Percentiles rank a stretch among this genome's conserved stretches.
phyloP scores from a whole-genome alignment of 2,113 vertebrate species.

The Forbesichthys agassizii region DNA sequence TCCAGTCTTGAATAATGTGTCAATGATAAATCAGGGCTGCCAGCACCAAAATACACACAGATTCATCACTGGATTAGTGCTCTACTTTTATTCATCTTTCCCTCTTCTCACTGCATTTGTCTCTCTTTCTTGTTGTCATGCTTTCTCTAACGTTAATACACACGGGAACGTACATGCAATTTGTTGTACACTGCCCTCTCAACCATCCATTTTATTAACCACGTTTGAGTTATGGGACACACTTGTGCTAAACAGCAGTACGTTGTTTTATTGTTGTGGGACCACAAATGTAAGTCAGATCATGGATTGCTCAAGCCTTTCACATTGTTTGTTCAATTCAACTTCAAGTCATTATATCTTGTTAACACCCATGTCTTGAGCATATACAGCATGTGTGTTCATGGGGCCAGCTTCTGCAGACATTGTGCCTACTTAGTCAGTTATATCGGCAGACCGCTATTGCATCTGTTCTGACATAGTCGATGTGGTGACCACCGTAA shows the following conservation, averaged over 20 bases:
- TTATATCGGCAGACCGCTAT: no score
- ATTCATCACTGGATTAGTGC: conserved; percentile 74
- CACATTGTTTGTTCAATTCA: background rate
- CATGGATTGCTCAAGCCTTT: background rate
- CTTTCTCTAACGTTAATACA: background rate
- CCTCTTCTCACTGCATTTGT: conserved; percentile 14
- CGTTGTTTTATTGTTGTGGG: background rate
- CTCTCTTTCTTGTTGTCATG: background rate
- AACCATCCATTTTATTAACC: conserved; percentile 29
- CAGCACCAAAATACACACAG: conserved; percentile 75
- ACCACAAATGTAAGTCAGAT: conserved; percentile 10
- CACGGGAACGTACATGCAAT: background rate
- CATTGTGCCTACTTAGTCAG: no score
- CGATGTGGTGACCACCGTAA: no score
- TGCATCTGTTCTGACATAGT: no score
- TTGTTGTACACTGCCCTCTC: conserved; percentile 14
- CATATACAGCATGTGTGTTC: no score
- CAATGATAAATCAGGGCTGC: conserved; percentile 77
- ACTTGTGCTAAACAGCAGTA: conserved; percentile 12
- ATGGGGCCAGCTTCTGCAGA: no score
- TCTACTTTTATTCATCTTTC: conserved; percentile 70
- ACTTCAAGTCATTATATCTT: no score
- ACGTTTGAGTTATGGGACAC: conserved; percentile 32
- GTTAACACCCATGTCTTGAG: background rate
- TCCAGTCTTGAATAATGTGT: conserved; percentile 75